Evolutionary conservation across 2,113 vertebrate species (phyloP).

Genomic region (Halcyon senegalensis): DNA sequence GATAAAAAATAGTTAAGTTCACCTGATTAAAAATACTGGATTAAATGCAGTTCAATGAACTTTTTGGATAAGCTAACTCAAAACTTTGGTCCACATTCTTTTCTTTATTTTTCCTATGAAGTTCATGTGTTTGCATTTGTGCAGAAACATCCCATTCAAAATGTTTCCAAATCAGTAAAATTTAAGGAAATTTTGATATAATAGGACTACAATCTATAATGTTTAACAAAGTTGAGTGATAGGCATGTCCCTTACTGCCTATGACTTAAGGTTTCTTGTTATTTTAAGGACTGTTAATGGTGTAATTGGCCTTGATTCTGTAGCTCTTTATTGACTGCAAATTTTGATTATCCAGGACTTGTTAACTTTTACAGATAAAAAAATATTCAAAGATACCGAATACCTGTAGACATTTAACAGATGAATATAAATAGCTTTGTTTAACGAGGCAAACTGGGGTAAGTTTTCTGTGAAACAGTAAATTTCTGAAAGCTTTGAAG

Average conservation of each 20-base stretch:
- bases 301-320: background rate
- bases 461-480: background rate
- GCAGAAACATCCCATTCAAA: background rate
- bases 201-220: background rate
- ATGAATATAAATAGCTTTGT: background rate
- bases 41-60: background rate
- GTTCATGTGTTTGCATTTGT: background rate
- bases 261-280: background rate
- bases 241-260: background rate
- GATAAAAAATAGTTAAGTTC: background rate
- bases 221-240: background rate
- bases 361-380: background rate
- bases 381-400: background rate
- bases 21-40: background rate
- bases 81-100: background rate
- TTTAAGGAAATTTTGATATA: background rate
- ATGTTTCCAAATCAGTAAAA: background rate
- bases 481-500: background rate
- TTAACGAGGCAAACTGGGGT: background rate
- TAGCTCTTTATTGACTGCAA: background rate
- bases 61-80: background rate
- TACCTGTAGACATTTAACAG: background rate
- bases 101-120: background rate
- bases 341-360: background rate
- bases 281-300: background rate